Evolutionary conservation across 2,797 vertebrate species (phyloP).

Genomic region (Champsocephalus esox): DNA sequence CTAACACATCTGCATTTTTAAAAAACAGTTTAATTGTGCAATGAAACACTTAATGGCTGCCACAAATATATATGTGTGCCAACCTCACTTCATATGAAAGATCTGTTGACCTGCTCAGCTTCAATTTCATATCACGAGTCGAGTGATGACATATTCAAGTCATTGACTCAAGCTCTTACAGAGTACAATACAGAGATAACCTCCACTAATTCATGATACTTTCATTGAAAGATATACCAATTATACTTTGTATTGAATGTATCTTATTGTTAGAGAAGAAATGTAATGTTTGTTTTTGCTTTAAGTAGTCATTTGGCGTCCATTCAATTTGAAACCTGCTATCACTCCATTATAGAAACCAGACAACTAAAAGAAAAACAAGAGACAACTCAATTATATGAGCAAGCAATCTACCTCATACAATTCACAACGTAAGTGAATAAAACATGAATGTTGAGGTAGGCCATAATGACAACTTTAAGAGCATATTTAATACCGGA

Average conservation of each 20-base stretch:
- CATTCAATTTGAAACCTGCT: slow-evolving; percentile 1
- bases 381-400: not conserved
- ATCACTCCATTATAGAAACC: slow-evolving; percentile 8
- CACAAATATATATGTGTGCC: slow-evolving; percentile 35
- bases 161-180: slow-evolving; percentile 2
- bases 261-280: not conserved
- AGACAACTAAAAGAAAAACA: not conserved
- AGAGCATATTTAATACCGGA: not conserved
- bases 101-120: slow-evolving; percentile 33
- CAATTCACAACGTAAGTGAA: not conserved
- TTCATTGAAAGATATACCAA: not conserved
- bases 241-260: not conserved
- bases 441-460: not conserved
- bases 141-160: slow-evolving; percentile 32
- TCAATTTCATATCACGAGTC: slow-evolving; percentile 35
- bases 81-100: slow-evolving; percentile 37
- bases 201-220: slow-evolving; percentile 18
- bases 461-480: not conserved
- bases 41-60: slow-evolving; percentile 36
- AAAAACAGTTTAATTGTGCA: slow-evolving; percentile 9
- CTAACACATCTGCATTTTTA: slow-evolving; percentile 32
- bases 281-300: not conserved
- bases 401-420: not conserved
- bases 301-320: not conserved
- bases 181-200: slow-evolving; percentile 3